A percentile compares a stretch with the other conserved stretches of the same genome.
These are phyloP conservation scores for Pterocles burchelli DNA, from an alignment of 2,113 vertebrate species.

Conservation along the genomic window DNA sequence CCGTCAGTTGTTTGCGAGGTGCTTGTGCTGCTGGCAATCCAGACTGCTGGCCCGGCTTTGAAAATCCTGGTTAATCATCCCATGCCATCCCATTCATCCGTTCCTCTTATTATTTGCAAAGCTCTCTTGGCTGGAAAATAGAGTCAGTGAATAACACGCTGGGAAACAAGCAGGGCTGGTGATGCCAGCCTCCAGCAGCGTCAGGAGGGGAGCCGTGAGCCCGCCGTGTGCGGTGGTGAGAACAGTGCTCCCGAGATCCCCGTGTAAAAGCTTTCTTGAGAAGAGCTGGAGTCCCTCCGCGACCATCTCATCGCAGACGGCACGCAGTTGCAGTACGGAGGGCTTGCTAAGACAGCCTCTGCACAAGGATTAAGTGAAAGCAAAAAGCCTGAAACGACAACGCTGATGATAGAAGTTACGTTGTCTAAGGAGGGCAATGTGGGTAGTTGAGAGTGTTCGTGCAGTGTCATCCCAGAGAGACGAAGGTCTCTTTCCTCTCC, in stretches of 20 bases:
- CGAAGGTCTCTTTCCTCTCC: background rate
- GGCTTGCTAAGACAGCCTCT: background rate
- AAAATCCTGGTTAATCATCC: constrained; percentile 1
- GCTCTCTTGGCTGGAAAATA: constrained; percentile 24
- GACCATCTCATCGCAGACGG: background rate
- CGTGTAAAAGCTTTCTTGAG: background rate
- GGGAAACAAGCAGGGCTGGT: background rate
- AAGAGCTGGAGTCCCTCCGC: background rate
- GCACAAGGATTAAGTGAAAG: background rate
- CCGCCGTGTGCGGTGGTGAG: rapidly evolving
- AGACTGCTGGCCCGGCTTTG: background rate
- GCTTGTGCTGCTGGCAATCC: background rate
- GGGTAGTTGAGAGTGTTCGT: background rate
- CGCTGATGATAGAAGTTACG: background rate
- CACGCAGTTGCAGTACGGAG: background rate
- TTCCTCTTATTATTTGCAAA: constrained; percentile 1
- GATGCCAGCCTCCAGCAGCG: background rate
- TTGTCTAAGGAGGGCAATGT: background rate
- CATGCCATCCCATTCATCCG: constrained; percentile 4
- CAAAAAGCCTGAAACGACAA: background rate
- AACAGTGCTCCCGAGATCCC: background rate
- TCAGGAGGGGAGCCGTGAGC: background rate
- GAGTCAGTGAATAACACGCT: background rate
- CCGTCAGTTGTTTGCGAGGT: background rate
- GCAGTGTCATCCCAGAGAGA: background rate